These are phyloP conservation scores for Tanytarsus gracilentus DNA, from an alignment of 2,888 invertebrate genomes.

Conservation along the genomic window DNA sequence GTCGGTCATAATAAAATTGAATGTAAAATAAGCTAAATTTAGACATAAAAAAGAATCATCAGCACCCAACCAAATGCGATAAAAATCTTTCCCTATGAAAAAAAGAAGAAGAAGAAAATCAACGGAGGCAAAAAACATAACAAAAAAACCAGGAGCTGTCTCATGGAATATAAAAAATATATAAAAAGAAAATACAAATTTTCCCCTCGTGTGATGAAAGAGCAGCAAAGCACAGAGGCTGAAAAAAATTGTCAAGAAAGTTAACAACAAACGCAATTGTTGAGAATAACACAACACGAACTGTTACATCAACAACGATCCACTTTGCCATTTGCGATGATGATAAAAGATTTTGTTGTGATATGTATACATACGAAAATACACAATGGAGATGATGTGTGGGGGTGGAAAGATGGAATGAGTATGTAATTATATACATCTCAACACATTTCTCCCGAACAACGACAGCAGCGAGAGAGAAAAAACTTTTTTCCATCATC, in stretches of 20 bases:
- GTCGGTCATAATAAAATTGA: too few species aligned
- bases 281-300: constrained; percentile 17
- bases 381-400: too few species aligned
- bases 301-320: constrained; percentile 27
- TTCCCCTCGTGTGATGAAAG: not conserved
- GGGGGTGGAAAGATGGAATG: not conserved
- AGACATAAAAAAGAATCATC: too few species aligned
- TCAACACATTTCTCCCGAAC: not conserved
- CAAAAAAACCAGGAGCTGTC: not conserved
- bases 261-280: constrained; percentile 6
- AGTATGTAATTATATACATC: not conserved
- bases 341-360: constrained; percentile 24
- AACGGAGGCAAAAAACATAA: too few species aligned
- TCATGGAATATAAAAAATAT: not conserved
- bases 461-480: constrained; percentile 4
- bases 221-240: not conserved
- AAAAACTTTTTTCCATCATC: not conserved
- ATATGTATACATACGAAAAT: constrained; percentile 9
- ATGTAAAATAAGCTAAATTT: too few species aligned
- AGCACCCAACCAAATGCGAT: too few species aligned
- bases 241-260: not conserved
- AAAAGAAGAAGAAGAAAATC: too few species aligned
- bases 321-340: constrained; percentile 21
- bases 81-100: too few species aligned
- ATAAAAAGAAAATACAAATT: constrained; percentile 11